These are phyloP conservation scores for Pocillopora damicornis DNA, from an alignment of 64 coral and sea anemone genomes.

Conservation along the genomic window DNA sequence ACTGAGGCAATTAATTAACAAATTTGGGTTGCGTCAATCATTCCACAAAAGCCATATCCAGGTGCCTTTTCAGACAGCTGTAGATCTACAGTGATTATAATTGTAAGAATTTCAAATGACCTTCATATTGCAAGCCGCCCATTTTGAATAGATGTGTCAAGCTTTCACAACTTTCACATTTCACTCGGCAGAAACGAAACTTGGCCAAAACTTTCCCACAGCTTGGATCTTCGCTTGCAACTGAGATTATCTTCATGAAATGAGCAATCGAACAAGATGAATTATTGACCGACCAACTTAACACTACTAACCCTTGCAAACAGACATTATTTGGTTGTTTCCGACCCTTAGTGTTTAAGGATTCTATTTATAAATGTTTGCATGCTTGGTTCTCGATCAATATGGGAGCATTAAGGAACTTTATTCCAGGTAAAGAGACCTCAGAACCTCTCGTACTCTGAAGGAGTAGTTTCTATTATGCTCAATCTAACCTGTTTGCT, in stretches of 20 bases:
- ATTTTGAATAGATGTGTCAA: conserved; percentile 10
- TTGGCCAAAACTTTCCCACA: not conserved
- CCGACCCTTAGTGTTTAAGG: conserved; percentile 90
- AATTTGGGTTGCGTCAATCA: conserved; percentile 99
- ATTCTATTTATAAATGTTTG: conserved; percentile 95
- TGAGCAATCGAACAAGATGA: conserved; percentile 86
- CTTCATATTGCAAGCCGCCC: conserved; percentile 7
- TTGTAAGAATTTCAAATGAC: conserved; percentile 32
- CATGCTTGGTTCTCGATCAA: conserved; percentile 51
- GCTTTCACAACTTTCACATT: conserved; percentile 10
- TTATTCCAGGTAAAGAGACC: conserved; percentile 60
- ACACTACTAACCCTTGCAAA: conserved; percentile 76
- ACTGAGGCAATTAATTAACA: conserved; percentile 98
- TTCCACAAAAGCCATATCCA: conserved; percentile 94
- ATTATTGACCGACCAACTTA: conserved; percentile 70
- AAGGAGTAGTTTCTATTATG: conserved; percentile 69
- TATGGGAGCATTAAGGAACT: conserved; percentile 61
- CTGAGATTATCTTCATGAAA: conserved; percentile 46
- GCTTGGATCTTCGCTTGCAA: not conserved
- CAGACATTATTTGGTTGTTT: conserved; percentile 95
- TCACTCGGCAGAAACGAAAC: not conserved
- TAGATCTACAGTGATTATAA: conserved; percentile 43
- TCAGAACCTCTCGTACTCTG: conserved; percentile 48
- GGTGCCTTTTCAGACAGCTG: conserved; percentile 91
- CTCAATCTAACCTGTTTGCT: conserved; percentile 68